These are phyloP conservation scores for Sparus aurata DNA, from an alignment of 2,797 vertebrate species.

Conservation along the genomic window DNA sequence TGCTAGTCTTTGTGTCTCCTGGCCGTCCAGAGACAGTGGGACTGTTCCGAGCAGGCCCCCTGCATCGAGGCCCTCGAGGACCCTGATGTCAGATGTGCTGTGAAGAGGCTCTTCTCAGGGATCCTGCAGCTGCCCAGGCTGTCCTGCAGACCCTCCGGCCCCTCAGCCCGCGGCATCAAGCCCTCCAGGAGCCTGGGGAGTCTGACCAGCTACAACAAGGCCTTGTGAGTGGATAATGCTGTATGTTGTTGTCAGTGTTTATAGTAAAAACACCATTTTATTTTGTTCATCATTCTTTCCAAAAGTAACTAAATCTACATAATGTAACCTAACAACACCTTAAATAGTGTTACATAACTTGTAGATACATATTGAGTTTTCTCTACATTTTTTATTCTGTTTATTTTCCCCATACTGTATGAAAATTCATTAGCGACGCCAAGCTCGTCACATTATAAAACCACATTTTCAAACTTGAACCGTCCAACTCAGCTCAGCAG, in stretches of 20 bases:
- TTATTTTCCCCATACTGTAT: background rate
- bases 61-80: constrained; percentile 33
- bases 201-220: constrained; percentile 66
- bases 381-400: too few species aligned
- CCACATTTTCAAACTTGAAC: constrained; percentile 2
- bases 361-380: background rate
- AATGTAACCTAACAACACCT: background rate
- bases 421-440: background rate
- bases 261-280: background rate
- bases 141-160: constrained; percentile 69
- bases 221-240: constrained; percentile 62
- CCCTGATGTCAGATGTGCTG: constrained; percentile 51
- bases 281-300: background rate
- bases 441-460: background rate
- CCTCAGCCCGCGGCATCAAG: constrained; percentile 69
- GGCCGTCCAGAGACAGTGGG: constrained; percentile 79
- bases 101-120: constrained; percentile 86
- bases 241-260: background rate
- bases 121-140: constrained; percentile 85
- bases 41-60: constrained; percentile 64
- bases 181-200: constrained; percentile 77
- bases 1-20: constrained; percentile 1
- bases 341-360: background rate
- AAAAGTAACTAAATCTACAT: background rate
- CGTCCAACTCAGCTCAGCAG: background rate